Conservation (phyloP, 2,888 invertebrate species). For the Schizaphis graminum region DNA sequence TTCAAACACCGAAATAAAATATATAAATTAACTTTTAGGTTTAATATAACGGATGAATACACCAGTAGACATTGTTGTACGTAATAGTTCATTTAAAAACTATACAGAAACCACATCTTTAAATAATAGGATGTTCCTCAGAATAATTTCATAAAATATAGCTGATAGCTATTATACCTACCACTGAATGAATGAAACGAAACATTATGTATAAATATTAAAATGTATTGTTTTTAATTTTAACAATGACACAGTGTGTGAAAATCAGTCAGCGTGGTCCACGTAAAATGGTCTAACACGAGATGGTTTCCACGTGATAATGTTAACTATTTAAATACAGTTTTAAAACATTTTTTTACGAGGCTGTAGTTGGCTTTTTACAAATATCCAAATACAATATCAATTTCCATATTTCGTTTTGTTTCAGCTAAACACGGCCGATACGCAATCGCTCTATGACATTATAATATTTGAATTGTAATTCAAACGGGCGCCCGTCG, state of each 20-base stretch:
- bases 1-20: background rate
- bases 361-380: too few species aligned
- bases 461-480: background rate
- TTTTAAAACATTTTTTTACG: too few species aligned
- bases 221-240: background rate
- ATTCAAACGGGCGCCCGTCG: background rate
- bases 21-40: background rate
- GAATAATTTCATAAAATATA: background rate
- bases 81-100: background rate
- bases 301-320: background rate
- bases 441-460: background rate
- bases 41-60: background rate
- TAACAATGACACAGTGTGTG: background rate
- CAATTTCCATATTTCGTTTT: background rate
- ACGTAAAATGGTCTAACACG: background rate
- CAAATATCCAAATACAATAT: background rate
- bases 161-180: background rate
- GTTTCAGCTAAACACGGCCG: background rate
- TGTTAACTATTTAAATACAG: background rate
- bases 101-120: background rate
- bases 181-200: background rate
- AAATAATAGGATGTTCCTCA: background rate
- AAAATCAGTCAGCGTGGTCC: background rate
- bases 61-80: too few species aligned
- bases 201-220: background rate